These are phyloP conservation scores for Enhydra lutris DNA, from an alignment of 2,113 vertebrate genomes.

Conservation along the genomic window DNA sequence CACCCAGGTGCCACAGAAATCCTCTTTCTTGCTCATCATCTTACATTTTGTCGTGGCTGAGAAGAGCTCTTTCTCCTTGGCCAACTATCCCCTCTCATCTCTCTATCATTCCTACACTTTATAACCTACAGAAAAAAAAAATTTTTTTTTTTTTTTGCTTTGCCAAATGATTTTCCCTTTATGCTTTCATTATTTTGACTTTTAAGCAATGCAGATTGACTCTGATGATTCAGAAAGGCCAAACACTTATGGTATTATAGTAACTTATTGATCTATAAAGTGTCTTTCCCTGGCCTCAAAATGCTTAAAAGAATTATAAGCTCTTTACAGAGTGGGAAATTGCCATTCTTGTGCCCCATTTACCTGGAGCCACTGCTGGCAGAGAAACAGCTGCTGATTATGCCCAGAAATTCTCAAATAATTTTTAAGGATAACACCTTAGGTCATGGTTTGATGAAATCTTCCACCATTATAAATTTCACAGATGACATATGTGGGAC, in stretches of 20 bases:
- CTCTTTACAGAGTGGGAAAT: not conserved
- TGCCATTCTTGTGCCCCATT: not conserved
- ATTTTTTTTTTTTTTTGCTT: not conserved
- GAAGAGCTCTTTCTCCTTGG: not conserved
- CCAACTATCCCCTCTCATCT: not conserved
- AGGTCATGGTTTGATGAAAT: not conserved
- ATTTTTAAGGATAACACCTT: not conserved
- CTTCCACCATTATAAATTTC: not conserved
- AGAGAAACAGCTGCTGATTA: not conserved
- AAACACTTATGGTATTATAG: not conserved
- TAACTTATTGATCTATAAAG: conserved; percentile 22
- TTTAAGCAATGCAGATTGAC: not conserved
- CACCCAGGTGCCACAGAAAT: rapidly evolving
- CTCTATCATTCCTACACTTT: not conserved
- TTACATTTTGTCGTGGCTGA: not conserved
- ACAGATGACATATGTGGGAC: not conserved
- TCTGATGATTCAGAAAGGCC: not conserved
- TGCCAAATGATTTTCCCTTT: not conserved
- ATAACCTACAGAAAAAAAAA: not conserved
- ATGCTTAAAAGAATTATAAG: not conserved
- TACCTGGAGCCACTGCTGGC: not conserved
- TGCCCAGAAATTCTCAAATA: not conserved
- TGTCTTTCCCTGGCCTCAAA: not conserved
- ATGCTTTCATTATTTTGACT: not conserved
- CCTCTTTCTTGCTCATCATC: not conserved